Conservation (phyloP, 2,888 invertebrate genomes). For the Tenthredo distinguenda region DNA sequence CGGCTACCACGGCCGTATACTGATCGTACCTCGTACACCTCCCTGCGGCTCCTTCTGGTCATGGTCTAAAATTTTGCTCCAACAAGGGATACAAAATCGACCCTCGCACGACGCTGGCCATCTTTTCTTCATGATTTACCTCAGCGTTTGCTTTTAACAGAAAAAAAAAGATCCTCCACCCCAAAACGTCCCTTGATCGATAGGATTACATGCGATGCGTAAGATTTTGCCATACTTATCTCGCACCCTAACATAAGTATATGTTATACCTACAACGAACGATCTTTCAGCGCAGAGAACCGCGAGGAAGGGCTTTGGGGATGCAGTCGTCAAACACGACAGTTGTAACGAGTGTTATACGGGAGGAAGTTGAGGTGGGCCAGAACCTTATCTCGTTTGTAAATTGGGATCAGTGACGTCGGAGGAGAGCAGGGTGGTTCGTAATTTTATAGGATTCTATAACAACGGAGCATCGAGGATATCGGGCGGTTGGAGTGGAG, state of each 20-base stretch:
- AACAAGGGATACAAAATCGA: conserved; percentile 23
- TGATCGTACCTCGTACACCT: conserved; percentile 30
- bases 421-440: conserved; percentile 58
- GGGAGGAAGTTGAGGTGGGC: not conserved
- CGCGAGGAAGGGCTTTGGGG: not conserved
- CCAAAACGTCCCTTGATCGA: not conserved
- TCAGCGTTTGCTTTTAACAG: not conserved
- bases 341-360: conserved; percentile 29
- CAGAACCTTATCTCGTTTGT: conserved; percentile 63
- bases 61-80: not conserved
- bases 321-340: conserved; percentile 44
- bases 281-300: conserved; percentile 7
- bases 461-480: conserved; percentile 64
- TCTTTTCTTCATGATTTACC: not conserved
- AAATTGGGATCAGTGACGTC: conserved; percentile 73
- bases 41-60: conserved; percentile 23
- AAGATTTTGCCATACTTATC: conserved; percentile 4
- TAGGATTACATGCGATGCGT: not conserved
- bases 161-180: not conserved
- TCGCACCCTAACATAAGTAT: not conserved
- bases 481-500: conserved; percentile 62
- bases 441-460: conserved; percentile 64
- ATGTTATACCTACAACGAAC: not conserved
- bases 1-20: conserved; percentile 60
- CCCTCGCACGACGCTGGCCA: not conserved